Evolutionary conservation across 2,113 vertebrate genomes (phyloP).

Genomic region (Oncorhynchus tshawytscha): DNA sequence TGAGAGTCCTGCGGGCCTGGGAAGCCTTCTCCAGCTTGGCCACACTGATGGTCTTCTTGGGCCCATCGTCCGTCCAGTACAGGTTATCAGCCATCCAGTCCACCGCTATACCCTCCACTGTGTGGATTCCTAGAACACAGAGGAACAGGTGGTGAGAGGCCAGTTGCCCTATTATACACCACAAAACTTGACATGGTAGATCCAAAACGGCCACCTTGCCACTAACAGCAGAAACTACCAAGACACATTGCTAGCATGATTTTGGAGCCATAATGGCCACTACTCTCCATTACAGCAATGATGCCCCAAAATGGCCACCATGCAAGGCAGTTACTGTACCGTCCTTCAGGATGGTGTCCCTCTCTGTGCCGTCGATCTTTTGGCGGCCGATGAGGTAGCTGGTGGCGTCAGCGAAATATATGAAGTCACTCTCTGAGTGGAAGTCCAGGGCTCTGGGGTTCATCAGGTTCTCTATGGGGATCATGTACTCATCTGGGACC

Average conservation of each 20-base stretch:
- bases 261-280: neutral
- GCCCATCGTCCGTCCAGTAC: constrained; percentile 96
- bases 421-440: constrained; percentile 89
- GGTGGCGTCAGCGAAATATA: constrained; percentile 95
- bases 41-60: constrained; percentile 97
- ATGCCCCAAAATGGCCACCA: too few relatives aligned
- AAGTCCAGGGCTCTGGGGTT: constrained; percentile 95
- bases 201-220: neutral
- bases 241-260: neutral
- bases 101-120: constrained; percentile 93
- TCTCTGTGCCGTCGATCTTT: constrained; percentile 92
- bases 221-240: neutral
- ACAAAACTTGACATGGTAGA: neutral
- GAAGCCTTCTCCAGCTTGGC: constrained; percentile 94
- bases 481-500: constrained; percentile 96
- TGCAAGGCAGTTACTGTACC: constrained; percentile 64
- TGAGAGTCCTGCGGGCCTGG: constrained; percentile 90
- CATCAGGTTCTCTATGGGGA: constrained; percentile 96
- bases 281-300: too few relatives aligned
- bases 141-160: neutral
- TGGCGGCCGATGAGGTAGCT: constrained; percentile 94
- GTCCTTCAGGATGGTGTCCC: constrained; percentile 92
- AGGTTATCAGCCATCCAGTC: constrained; percentile 99
- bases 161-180: neutral
- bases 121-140: constrained; percentile 84